Conservation (phyloP, 1,140 invertebrate species). For the Hylaeus anthracinus region DNA sequence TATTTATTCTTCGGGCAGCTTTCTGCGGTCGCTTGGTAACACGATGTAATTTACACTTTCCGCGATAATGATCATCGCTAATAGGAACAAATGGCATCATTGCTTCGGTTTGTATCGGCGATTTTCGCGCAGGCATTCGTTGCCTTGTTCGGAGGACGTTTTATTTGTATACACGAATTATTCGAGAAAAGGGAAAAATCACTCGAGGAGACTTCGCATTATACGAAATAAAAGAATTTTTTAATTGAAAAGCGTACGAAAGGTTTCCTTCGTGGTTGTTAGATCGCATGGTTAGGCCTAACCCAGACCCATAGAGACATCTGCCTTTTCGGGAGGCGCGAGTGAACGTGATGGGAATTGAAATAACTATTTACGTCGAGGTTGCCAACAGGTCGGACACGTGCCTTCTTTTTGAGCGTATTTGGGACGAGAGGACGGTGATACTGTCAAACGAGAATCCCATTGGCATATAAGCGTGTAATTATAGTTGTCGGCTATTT, state of each 20-base stretch:
- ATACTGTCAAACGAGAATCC: conserved; percentile 40
- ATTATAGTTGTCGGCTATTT: conserved; percentile 41
- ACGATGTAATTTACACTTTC: not conserved
- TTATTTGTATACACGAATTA: too few species aligned
- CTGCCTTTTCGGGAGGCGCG: conserved; percentile 9
- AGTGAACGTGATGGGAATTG: not conserved
- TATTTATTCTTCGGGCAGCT: not conserved
- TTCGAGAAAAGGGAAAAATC: too few species aligned
- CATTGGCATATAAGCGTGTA: conserved; percentile 49
- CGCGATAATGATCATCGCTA: not conserved
- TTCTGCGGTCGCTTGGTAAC: not conserved
- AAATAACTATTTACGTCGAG: conserved; percentile 21
- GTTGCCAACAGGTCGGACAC: conserved; percentile 2
- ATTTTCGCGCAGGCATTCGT: too few species aligned
- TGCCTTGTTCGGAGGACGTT: too few species aligned
- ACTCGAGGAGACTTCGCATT: too few species aligned
- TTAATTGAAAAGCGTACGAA: conserved; percentile 1
- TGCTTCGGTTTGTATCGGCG: too few species aligned
- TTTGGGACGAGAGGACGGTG: conserved; percentile 31
- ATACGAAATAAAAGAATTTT: conserved; percentile 4
- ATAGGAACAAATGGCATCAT: not conserved
- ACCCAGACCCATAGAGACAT: not conserved
- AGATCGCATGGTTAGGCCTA: not conserved
- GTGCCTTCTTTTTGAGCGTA: conserved; percentile 3
- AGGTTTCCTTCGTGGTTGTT: not conserved